phyloP scores from a whole-genome alignment of 2,888 invertebrate species.

The Habrosyne pyritoides region DNA sequence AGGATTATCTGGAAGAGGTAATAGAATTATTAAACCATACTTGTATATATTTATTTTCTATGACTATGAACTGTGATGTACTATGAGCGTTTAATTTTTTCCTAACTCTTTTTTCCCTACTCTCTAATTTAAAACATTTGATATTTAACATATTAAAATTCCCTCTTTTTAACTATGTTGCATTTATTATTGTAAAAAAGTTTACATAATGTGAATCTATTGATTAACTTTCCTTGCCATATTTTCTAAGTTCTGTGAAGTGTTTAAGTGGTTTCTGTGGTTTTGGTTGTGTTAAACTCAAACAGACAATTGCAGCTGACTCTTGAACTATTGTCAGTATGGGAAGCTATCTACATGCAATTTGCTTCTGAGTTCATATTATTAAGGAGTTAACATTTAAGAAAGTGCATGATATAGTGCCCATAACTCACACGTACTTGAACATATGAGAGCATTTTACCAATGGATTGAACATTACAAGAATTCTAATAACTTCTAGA shows the following conservation, averaged over 20 bases:
- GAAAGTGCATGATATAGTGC: constrained; percentile 20
- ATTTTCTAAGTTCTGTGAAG: constrained; percentile 45
- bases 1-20: too few relatives aligned
- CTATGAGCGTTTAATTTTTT: too few relatives aligned
- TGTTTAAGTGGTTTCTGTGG: constrained; percentile 62
- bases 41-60: neutral
- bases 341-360: constrained; percentile 67
- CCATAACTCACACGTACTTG: neutral
- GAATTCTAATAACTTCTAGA: too few relatives aligned
- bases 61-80: too few relatives aligned
- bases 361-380: constrained; percentile 49
- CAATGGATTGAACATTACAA: too few relatives aligned
- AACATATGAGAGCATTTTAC: too few relatives aligned
- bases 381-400: constrained; percentile 59
- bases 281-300: constrained; percentile 65
- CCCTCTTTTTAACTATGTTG: too few relatives aligned
- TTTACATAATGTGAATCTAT: constrained; percentile 26
- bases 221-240: constrained; percentile 37
- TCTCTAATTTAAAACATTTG: too few relatives aligned
- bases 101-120: too few relatives aligned
- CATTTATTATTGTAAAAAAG: too few relatives aligned
- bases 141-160: too few relatives aligned
- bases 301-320: constrained; percentile 65
- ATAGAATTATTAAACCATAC: too few relatives aligned
- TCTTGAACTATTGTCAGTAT: constrained; percentile 53